Base-by-base conservation (phyloP, 2,113 vertebrate genomes). In the Carlito syrichta region DNA sequence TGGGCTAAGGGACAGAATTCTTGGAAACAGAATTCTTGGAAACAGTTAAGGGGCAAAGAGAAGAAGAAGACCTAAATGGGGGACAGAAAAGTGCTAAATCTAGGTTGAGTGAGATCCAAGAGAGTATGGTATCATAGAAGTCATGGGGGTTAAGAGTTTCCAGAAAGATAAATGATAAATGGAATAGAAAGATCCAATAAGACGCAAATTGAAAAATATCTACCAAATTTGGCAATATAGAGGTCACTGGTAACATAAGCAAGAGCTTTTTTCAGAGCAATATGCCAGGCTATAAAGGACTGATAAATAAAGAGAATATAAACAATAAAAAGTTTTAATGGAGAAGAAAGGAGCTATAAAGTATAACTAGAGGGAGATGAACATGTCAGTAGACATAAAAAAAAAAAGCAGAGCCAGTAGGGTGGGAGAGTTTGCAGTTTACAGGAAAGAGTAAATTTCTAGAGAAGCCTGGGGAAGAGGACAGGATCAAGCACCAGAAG, bases 161-260 rank as follows among this genome's bases (percentile, higher is more conserved):
- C 66, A 89, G 50, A 69, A 96, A 85, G 38, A 93, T 63, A 88
- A 88, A 58, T 19, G 19, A 84, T n/a, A 96, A 89, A n/a, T 40
- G 12, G 50, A 89, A 92, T 32, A 82, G 52, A 86, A 93, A 95
- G 40, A 84, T 20, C 56, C 27, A 56, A 48, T 88, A 95, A 91
- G 73, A 93, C 23, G 30, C 20, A 8, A 48, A 83, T 54, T 56
- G 50, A 89, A 96, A 96, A 71, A 43, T 77, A 92, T 54, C 50
- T 86, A 89, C 32, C 43, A 48, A 90, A 52, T 93, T 86, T 87
- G 62, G 32, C 48, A 87, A 87, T 71, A 38, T 16, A 89, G 84
- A 94, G 38, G 16, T 66, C 38, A 77, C 50, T 69, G 25, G 30
- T 83, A 76, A 93, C 22, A n/a, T 83, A 93, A 52, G 32, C 12